A percentile compares a stretch with the other conserved stretches of the same genome.
Conservation (phyloP, 1,140 invertebrate genomes). For the Formica selysi region DNA sequence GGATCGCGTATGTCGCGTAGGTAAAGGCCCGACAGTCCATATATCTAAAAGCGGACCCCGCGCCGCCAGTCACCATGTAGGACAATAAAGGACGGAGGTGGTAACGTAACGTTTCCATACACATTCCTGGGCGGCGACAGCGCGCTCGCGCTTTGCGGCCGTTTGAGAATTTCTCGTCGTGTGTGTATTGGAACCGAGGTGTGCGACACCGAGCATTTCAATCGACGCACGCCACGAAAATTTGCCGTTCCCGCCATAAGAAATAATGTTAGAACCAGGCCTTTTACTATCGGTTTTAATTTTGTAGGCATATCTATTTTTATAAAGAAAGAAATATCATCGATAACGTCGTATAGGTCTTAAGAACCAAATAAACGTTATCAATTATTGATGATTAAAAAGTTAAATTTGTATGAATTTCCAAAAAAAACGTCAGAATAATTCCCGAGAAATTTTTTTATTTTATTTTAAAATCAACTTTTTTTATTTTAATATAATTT, state of each 20-base stretch:
- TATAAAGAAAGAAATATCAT: no score
- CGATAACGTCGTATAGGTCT: neutral
- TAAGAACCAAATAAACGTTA: neutral
- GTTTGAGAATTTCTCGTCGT: slow-evolving; percentile 83
- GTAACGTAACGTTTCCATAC: slow-evolving; percentile 80
- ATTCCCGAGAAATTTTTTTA: neutral
- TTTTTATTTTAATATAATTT: neutral
- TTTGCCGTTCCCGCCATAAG: slow-evolving; percentile 53
- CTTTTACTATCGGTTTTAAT: neutral
- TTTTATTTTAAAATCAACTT: neutral
- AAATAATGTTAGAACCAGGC: slow-evolving; percentile 15
- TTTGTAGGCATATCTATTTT: neutral
- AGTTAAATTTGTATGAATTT: neutral
- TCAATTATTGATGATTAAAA: neutral
- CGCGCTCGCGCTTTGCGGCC: slow-evolving; percentile 73
- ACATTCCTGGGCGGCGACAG: slow-evolving; percentile 82
- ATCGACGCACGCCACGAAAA: slow-evolving; percentile 76
- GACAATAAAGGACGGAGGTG: slow-evolving; percentile 80
- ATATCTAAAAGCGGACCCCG: slow-evolving; percentile 76
- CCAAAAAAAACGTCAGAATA: neutral
- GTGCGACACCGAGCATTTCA: slow-evolving; percentile 79
- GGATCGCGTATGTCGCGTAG: slow-evolving; percentile 34
- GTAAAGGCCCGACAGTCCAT: slow-evolving; percentile 69
- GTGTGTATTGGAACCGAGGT: slow-evolving; percentile 73
- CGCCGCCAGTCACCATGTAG: slow-evolving; percentile 75